Conservation (phyloP, 2,888 invertebrate species). For the Sycophila texana region DNA sequence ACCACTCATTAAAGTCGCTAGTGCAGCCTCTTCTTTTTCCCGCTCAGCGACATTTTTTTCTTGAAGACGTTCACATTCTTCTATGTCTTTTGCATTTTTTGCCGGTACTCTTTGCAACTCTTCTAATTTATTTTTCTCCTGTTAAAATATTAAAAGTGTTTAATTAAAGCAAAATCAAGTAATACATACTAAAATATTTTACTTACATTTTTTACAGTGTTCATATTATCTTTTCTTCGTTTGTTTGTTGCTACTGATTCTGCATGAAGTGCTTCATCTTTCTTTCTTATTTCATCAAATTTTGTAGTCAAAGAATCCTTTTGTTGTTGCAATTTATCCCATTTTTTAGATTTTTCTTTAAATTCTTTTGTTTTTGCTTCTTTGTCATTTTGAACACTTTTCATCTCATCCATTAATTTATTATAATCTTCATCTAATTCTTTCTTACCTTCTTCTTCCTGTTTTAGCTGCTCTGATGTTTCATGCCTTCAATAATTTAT, state of each 20-base stretch:
- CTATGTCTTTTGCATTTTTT: slow-evolving; percentile 84
- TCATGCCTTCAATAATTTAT: slow-evolving; percentile 60
- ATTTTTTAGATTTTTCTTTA: slow-evolving; percentile 73
- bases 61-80: slow-evolving; percentile 80
- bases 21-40: slow-evolving; percentile 76
- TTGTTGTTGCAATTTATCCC: slow-evolving; percentile 80
- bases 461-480: slow-evolving; percentile 58
- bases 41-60: slow-evolving; percentile 77
- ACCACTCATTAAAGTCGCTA: slow-evolving; percentile 76
- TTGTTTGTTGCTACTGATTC: slow-evolving; percentile 84
- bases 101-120: slow-evolving; percentile 83
- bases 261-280: slow-evolving; percentile 78
- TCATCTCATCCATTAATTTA: slow-evolving; percentile 76
- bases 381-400: slow-evolving; percentile 77
- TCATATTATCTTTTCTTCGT: slow-evolving; percentile 85
- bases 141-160: slow-evolving; percentile 56
- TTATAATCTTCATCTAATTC: slow-evolving; percentile 66
- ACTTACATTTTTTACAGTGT: slow-evolving; percentile 77
- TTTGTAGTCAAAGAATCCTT: slow-evolving; percentile 77
- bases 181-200: not conserved
- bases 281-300: slow-evolving; percentile 76
- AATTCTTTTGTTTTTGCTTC: slow-evolving; percentile 78
- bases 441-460: slow-evolving; percentile 62
- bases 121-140: slow-evolving; percentile 83
- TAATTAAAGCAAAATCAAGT: not conserved